These are phyloP conservation scores for Gryllus bimaculatus DNA, from an alignment of 1,140 invertebrate genomes.

Conservation along the genomic window DNA sequence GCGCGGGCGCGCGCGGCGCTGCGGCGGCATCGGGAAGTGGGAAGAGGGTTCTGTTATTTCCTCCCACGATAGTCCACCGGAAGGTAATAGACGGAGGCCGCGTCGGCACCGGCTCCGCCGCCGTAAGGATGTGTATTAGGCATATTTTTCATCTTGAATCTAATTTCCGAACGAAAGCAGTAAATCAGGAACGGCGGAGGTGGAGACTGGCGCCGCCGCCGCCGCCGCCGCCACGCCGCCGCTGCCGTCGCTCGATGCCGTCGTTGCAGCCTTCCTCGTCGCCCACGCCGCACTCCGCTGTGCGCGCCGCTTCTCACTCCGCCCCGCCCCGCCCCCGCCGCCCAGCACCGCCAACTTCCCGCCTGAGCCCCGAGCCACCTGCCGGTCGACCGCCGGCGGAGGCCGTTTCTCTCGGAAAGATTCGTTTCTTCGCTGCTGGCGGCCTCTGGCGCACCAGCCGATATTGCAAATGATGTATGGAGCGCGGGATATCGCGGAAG, in stretches of 20 bases:
- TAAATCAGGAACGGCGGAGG: neutral
- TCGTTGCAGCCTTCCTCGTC: too few species aligned
- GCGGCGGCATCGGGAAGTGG: neutral
- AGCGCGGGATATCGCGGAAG: too few species aligned
- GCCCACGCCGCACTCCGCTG: too few species aligned
- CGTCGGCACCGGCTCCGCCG: neutral
- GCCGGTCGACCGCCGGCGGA: too few species aligned
- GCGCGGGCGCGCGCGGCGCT: too few species aligned
- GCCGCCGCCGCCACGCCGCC: too few species aligned
- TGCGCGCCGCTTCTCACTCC: too few species aligned
- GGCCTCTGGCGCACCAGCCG: too few species aligned
- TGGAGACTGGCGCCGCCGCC: neutral
- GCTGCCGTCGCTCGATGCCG: too few species aligned
- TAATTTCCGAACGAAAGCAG: neutral
- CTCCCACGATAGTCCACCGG: neutral
- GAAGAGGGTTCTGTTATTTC: neutral
- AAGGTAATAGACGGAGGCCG: neutral
- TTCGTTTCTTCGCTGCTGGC: neutral
- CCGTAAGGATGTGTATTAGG: neutral
- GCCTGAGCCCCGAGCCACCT: too few species aligned
- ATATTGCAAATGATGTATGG: too few species aligned
- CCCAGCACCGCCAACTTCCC: neutral
- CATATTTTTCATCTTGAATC: constrained; percentile 5
- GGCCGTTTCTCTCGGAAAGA: neutral
- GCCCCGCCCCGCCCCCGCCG: too few species aligned